phyloP scores from a whole-genome alignment of 2,113 vertebrate species.

The Ariopsis seemanni region DNA sequence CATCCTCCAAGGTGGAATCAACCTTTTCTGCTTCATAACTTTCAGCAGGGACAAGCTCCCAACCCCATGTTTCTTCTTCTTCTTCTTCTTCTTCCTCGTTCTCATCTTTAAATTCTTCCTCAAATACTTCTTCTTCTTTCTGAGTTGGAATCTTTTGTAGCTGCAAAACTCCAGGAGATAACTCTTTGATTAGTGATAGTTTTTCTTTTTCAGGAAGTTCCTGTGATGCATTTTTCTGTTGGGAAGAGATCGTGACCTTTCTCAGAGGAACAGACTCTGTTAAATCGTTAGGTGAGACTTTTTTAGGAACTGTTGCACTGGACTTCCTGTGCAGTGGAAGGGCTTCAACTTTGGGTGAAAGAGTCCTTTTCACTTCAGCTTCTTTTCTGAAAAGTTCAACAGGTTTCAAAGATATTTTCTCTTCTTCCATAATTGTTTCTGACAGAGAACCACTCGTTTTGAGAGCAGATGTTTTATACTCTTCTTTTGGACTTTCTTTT shows the following conservation, averaged over 20 bases:
- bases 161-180: constrained; percentile 64
- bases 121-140: constrained; percentile 64
- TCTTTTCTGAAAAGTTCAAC: constrained; percentile 26
- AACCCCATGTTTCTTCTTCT: constrained; percentile 70
- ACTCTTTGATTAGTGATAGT: constrained; percentile 59
- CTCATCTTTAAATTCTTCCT: constrained; percentile 56
- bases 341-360: constrained; percentile 58
- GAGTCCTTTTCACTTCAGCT: constrained; percentile 54
- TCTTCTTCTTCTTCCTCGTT: constrained; percentile 50
- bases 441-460: constrained; percentile 12
- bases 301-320: constrained; percentile 57
- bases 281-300: constrained; percentile 53
- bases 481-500: constrained; percentile 42
- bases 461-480: constrained; percentile 27
- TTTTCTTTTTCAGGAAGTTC: constrained; percentile 33
- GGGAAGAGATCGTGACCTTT: constrained; percentile 59
- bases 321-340: constrained; percentile 50
- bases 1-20: constrained; percentile 64
- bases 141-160: constrained; percentile 70
- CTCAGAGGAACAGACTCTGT: constrained; percentile 74
- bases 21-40: constrained; percentile 58
- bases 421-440: constrained; percentile 42
- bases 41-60: constrained; percentile 68
- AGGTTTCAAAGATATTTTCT: constrained; percentile 46
- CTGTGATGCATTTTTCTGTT: constrained; percentile 49